Conservation (phyloP, 1,140 invertebrate species). For the Dreissena rostriformis region DNA sequence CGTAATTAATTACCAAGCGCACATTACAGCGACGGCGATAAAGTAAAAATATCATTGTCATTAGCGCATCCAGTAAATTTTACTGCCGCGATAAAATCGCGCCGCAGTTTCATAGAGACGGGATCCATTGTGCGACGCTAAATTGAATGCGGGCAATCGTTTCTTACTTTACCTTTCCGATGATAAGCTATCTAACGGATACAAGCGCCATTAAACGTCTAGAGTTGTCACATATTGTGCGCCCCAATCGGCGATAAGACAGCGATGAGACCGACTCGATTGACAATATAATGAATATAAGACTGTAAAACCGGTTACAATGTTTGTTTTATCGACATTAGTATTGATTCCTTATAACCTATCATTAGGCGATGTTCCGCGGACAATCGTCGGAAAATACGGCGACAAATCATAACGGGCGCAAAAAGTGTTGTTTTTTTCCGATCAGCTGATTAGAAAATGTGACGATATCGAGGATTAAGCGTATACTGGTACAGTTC, state of each 20-base stretch:
- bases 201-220: constrained; percentile 40
- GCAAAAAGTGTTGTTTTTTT: no score
- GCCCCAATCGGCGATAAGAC: constrained; percentile 33
- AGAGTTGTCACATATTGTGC: constrained; percentile 52
- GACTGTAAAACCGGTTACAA: constrained; percentile 20
- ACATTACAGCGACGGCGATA: no score
- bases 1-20: no score
- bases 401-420: no score
- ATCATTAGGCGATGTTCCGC: no score
- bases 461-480: no score
- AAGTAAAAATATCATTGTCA: background rate
- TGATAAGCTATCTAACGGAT: constrained; percentile 51
- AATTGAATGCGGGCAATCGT: constrained; percentile 49
- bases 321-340: no score
- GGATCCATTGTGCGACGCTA: constrained; percentile 34
- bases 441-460: no score
- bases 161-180: constrained; percentile 50
- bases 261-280: constrained; percentile 27
- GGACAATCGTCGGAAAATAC: no score
- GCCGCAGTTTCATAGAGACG: constrained; percentile 10
- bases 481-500: no score
- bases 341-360: no score
- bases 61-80: background rate
- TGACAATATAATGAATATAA: constrained; percentile 7
- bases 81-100: constrained; percentile 34